phyloP scores from a whole-genome alignment of 1,140 invertebrate species.

The Octopus bimaculoides region DNA sequence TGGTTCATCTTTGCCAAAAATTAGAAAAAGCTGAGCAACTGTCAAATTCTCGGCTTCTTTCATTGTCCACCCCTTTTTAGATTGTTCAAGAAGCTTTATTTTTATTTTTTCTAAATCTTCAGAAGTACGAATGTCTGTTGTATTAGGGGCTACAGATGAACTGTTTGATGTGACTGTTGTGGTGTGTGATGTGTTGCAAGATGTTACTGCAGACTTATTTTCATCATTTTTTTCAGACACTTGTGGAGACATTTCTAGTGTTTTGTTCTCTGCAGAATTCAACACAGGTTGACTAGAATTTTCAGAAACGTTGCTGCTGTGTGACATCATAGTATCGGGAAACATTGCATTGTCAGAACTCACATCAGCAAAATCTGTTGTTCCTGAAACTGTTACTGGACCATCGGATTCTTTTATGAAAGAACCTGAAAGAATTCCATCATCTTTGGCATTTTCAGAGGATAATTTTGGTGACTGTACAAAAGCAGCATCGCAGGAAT shows the following conservation, averaged over 20 bases:
- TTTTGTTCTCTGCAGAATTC: background rate
- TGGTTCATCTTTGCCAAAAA: constrained; percentile 79
- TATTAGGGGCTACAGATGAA: background rate
- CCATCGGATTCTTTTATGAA: background rate
- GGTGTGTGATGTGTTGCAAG: background rate
- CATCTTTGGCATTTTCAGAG: constrained; percentile 7
- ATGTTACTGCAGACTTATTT: background rate
- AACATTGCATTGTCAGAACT: constrained; percentile 47
- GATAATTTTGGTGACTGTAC: background rate
- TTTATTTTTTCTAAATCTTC: constrained; percentile 16
- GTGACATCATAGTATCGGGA: constrained; percentile 25
- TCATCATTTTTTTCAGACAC: constrained; percentile 1
- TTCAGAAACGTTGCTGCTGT: background rate
- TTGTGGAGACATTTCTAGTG: background rate
- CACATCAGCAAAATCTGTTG: background rate
- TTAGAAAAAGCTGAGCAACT: constrained; percentile 86
- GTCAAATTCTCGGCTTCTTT: constrained; percentile 74
- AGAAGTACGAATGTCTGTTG: background rate
- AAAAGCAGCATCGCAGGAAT: background rate
- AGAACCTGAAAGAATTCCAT: background rate
- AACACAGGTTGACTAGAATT: background rate
- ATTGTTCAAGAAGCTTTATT: constrained; percentile 17
- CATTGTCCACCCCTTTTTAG: constrained; percentile 72
- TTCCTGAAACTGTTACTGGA: background rate
- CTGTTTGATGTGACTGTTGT: background rate